A percentile compares a stretch with the other conserved stretches of the same genome.
These are phyloP conservation scores for Babyrousa celebensis DNA, from an alignment of 2,797 vertebrate species.

Conservation along the genomic window DNA sequence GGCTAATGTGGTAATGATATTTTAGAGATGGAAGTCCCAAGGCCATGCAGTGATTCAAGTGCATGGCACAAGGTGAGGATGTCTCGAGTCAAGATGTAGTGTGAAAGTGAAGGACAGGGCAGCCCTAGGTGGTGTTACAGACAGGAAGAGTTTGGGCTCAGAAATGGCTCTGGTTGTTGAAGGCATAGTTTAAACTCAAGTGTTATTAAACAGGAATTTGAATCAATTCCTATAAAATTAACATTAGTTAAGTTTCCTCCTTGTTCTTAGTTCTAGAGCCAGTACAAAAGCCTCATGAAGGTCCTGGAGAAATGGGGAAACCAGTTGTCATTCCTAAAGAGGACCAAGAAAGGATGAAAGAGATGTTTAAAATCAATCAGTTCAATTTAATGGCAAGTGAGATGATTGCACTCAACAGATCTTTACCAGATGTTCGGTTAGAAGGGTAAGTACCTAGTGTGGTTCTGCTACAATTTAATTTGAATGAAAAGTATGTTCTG, in stretches of 20 bases:
- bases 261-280: conserved; percentile 93
- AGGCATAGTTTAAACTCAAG: conserved; percentile 33
- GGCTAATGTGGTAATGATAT: background rate
- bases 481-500: conserved; percentile 68
- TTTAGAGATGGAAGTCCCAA: background rate
- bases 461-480: conserved; percentile 70
- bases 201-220: conserved; percentile 53
- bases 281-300: conserved; percentile 95
- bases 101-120: background rate
- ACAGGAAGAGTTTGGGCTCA: background rate
- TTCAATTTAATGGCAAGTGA: conserved; percentile 99
- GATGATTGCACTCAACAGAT: conserved; percentile 98
- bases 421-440: conserved; percentile 97
- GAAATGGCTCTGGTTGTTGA: conserved; percentile 39
- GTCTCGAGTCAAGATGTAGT: background rate
- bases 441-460: conserved; percentile 95
- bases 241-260: conserved; percentile 65
- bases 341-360: conserved; percentile 99
- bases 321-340: conserved; percentile 99
- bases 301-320: conserved; percentile 99
- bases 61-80: background rate
- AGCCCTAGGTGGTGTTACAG: background rate
- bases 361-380: conserved; percentile 99
- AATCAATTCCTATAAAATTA: conserved; percentile 63
- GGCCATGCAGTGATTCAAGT: background rate